Evolutionary conservation across 2,888 invertebrate genomes (phyloP), one percentile per base, ranked within the genome.

Genomic region (Amphiduros pacificus): DNA sequence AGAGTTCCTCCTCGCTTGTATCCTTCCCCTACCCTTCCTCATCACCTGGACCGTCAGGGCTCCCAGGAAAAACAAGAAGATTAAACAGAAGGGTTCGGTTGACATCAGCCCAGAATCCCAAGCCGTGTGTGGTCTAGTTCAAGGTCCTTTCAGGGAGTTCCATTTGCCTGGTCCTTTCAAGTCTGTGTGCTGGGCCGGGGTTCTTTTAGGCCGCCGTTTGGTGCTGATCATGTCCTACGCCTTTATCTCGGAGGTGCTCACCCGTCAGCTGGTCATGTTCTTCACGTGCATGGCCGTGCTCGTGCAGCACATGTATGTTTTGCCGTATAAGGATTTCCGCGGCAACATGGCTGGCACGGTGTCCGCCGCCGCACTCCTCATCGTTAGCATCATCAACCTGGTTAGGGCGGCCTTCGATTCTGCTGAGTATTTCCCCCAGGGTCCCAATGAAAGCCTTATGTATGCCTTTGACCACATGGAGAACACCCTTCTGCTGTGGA

Each of bases 171-270:
- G 55, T 4, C n/a, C 41, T 11, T n/a, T 55, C 9, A 40, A 44
- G 55, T 55, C 55, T 1, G 24, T 55, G 41, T 55, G 55, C 55
- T 55, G 55, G 55, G 27, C 40, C 1, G 55, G 55, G 20, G 36
- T 36, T 20, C 27, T 55, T 17, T 41, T 55, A 36, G 40, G 22
- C 24, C 24, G 55, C 9, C 32, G 55, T 17, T 44, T 55, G 40
- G 14, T 55, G 1, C 41, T 55, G 17, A 55, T 55, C 41, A 41
- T 55, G 14, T 17, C 41, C 17, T 11, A 36, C 9, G 41, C 55
- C 3, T 55, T 55, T 27, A 22, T 55, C 26, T 32, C 41, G 5
- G 41, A 55, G n/a, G 3, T 9, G 1, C 28, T 55, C 2, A 17
- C 41, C 17, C 11, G 24, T 9, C 40, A 41, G 6, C 14, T 36